Evolutionary conservation across 2,888 invertebrate genomes (phyloP).

Genomic region (Eucriotettix oculatus): DNA sequence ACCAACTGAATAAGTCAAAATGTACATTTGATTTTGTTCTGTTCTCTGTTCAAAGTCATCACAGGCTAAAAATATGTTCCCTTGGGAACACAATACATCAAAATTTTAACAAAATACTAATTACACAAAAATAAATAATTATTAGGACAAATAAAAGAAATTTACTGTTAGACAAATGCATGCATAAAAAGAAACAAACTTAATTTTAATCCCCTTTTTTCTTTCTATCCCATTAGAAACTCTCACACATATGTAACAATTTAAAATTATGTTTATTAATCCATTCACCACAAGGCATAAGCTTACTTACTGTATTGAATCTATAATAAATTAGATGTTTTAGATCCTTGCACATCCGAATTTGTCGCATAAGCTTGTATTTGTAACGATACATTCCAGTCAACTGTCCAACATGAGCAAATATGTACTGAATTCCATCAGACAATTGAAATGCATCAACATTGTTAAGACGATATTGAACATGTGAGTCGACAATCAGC

Average conservation of each 20-base stretch:
- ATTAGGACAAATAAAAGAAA: too few species aligned
- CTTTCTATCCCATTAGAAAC: too few species aligned
- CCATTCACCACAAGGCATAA: not conserved
- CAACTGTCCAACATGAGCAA: conserved; percentile 96
- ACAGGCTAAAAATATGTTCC: not conserved
- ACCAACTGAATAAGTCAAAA: not conserved
- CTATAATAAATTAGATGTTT: conserved; percentile 99
- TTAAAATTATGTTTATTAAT: too few species aligned
- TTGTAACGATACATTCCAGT: conserved; percentile 99
- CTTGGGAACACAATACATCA: too few species aligned
- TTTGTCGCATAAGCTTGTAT: conserved; percentile 96
- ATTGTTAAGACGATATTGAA: conserved; percentile 97
- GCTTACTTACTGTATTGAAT: conserved; percentile 75
- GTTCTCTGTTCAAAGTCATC: not conserved
- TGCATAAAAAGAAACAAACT: too few species aligned
- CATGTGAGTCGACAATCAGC: conserved; percentile 96
- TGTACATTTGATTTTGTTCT: not conserved
- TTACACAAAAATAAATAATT: too few species aligned
- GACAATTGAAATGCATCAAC: conserved; percentile 98
- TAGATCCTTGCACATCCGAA: conserved; percentile 98
- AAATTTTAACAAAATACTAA: too few species aligned
- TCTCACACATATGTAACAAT: too few species aligned
- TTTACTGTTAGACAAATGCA: too few species aligned
- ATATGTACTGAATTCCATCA: conserved; percentile 97
- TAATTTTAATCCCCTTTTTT: too few species aligned